phyloP scores from a whole-genome alignment of 1,140 invertebrate species.

The Drosophila ironensis region DNA sequence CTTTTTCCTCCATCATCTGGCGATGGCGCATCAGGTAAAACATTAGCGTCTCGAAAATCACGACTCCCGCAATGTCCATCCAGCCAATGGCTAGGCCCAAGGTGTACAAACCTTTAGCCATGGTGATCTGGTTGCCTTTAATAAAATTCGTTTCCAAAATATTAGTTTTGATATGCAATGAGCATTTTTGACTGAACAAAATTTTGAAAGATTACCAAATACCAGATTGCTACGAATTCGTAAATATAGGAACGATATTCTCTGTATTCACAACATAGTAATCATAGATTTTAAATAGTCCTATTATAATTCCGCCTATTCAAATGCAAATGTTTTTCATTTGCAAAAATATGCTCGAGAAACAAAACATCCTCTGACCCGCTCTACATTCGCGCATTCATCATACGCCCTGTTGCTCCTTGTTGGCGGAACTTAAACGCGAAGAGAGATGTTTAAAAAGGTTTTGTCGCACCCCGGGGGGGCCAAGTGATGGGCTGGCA shows the following conservation, averaged over 20 bases:
- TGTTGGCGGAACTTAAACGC: constrained; percentile 41
- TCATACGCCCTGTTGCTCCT: constrained; percentile 5
- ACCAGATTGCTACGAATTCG: too few species aligned
- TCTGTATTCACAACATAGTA: too few species aligned
- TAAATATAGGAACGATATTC: too few species aligned
- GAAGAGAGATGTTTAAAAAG: constrained; percentile 51
- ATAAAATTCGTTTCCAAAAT: too few species aligned
- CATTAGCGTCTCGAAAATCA: constrained; percentile 58
- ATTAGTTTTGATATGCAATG: too few species aligned
- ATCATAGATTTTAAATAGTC: too few species aligned
- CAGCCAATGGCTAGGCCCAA: constrained; percentile 62
- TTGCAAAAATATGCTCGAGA: too few species aligned
- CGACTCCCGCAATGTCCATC: constrained; percentile 55
- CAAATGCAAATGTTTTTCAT: too few species aligned
- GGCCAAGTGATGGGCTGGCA: not conserved
- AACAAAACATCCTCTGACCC: not conserved
- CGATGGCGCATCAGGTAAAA: constrained; percentile 31
- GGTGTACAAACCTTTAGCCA: constrained; percentile 44
- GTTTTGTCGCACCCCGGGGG: constrained; percentile 50
- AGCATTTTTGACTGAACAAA: too few species aligned
- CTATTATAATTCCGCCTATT: too few species aligned
- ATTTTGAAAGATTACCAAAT: too few species aligned
- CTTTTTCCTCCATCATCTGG: not conserved
- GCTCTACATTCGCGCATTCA: not conserved
- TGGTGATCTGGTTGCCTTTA: not conserved